Conservation (phyloP, 2,113 vertebrate genomes). For the Odocoileus hemionus region DNA sequence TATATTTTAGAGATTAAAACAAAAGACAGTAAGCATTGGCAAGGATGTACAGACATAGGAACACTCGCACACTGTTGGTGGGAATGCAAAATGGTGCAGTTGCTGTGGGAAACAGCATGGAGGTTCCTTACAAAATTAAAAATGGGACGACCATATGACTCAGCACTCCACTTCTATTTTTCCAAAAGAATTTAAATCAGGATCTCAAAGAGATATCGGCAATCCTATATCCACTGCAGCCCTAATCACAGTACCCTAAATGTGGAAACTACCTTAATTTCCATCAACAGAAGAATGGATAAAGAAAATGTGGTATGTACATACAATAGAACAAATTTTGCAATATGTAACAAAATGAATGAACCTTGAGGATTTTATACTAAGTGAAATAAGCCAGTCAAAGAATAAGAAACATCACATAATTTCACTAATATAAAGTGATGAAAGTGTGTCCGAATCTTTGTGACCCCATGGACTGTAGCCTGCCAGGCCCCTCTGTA, state of each 20-base stretch:
- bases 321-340: background rate
- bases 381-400: background rate
- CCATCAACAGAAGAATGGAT: background rate
- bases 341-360: background rate
- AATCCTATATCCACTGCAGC: background rate
- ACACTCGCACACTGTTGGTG: background rate
- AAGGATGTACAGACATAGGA: background rate
- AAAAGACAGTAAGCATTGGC: background rate
- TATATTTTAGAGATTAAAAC: background rate
- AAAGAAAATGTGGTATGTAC: background rate
- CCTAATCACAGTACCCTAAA: background rate
- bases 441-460: background rate
- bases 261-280: background rate
- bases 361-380: background rate
- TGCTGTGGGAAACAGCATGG: background rate
- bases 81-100: background rate
- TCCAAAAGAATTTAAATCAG: background rate
- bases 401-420: background rate
- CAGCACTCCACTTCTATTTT: background rate
- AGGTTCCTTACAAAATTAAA: background rate
- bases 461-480: background rate
- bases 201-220: background rate
- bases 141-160: background rate
- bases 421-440: background rate
- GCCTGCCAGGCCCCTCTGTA: background rate